phyloP scores from a whole-genome alignment of 2,888 invertebrate genomes.

The Tromatobia lineatoria region DNA sequence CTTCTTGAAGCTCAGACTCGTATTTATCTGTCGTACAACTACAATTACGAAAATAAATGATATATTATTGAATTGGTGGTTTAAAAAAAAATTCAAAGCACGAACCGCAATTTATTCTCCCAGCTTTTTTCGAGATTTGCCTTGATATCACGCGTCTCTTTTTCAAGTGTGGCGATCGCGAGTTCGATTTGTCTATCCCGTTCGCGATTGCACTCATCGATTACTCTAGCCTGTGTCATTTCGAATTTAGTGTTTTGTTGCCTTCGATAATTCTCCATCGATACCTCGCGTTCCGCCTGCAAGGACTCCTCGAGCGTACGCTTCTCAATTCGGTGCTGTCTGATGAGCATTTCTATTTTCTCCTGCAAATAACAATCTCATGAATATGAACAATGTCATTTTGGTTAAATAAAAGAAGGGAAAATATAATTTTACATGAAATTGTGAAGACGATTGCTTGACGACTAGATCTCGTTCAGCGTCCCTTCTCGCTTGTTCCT shows the following conservation, averaged over 20 bases:
- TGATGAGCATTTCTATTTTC: conserved; percentile 74
- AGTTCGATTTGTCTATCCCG: conserved; percentile 93
- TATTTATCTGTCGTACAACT: conserved; percentile 92
- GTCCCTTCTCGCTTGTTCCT: conserved; percentile 75
- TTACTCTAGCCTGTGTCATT: conserved; percentile 89
- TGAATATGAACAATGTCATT: neutral
- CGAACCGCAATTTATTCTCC: conserved; percentile 86
- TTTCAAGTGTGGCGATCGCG: conserved; percentile 90
- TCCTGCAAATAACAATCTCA: conserved; percentile 69
- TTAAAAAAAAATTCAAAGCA: neutral
- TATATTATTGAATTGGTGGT: neutral
- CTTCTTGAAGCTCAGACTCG: conserved; percentile 90
- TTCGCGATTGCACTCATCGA: conserved; percentile 90
- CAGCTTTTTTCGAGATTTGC: conserved; percentile 87
- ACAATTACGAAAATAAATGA: conserved; percentile 64
- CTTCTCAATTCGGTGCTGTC: conserved; percentile 85
- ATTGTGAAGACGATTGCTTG: conserved; percentile 72
- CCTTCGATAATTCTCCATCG: conserved; percentile 88
- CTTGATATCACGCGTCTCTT: conserved; percentile 88
- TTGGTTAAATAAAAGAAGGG: conserved; percentile 20
- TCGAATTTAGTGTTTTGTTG: conserved; percentile 88
- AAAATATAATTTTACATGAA: conserved; percentile 73
- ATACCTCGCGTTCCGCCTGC: conserved; percentile 88
- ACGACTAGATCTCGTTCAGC: conserved; percentile 75
- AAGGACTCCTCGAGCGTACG: conserved; percentile 88